phyloP scores from a whole-genome alignment of 2,113 vertebrate species.

The human (Homo sapiens) region GRCh38 chr14:70664001-70664500 shows the following conservation, averaged over 20 bases:
- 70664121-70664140: background rate
- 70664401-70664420: background rate
- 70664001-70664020: constrained; percentile 14
- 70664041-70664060: background rate
- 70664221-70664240: background rate
- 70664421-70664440: background rate
- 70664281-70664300: background rate
- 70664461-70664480: background rate
- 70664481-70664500: background rate
- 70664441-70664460: no score
- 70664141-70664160: background rate
- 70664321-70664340: background rate
- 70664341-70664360: background rate
- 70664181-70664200: background rate
- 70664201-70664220: background rate
- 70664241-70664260: background rate
- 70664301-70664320: background rate
- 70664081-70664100: background rate
- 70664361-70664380: background rate
- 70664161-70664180: background rate
- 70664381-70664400: background rate
- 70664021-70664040: constrained; percentile 37
- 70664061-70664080: background rate
- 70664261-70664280: background rate
- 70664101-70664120: background rate